Base-by-base conservation (phyloP, 2,113 vertebrate genomes). In the Chamaetylas fuelleborni region DNA sequence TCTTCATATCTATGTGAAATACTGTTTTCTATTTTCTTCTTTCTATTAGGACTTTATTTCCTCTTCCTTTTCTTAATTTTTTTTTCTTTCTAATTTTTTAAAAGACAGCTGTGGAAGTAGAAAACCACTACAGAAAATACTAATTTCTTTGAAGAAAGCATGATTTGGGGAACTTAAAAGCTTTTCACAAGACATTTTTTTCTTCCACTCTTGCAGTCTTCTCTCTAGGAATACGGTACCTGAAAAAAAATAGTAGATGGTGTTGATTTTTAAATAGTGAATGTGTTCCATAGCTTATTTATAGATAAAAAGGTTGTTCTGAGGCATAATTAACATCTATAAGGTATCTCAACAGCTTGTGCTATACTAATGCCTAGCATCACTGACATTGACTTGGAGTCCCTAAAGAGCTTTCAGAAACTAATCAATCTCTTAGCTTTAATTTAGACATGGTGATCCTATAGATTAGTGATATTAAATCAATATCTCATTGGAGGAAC, bases 401-500 rank as follows among this genome's bases (percentile, higher is more conserved):
- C 28, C 34, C 64, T 60, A 43, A 56, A 79, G 65, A 79, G 22
- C 50, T 76, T n/a, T 78, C 81, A 67, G 61, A 86, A 91, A 79
- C 61, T 60, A 65, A 23, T 76, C 25, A 73, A 2, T 80, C 33
- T 87, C 57, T 86, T 48, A 81, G 15, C 28, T 74, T 88, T 76
- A 81, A 79, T 91, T 79, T 89, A 91, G 61, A 86, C 36, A 53
- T 29, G 10, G 40, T 64, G 45, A 86, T 90, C 60, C 43, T 74
- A 40, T 64, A 86, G 60, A 79, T 76, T 84, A 79, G 36, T 72
- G n/a, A 74, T 90, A 71, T 60, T 93, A 86, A 92, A 95, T 93
- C 66, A 95, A 53, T 91, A 91, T 66, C 67, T 78, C 33, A 67
- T 71, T 92, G 82, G 34, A 88, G 20, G 42, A 92, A 81, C 24